Evolutionary conservation across 2,888 invertebrate species (phyloP), one percentile per base, ranked within the genome.

Genomic region (Limnephilus auricula): DNA sequence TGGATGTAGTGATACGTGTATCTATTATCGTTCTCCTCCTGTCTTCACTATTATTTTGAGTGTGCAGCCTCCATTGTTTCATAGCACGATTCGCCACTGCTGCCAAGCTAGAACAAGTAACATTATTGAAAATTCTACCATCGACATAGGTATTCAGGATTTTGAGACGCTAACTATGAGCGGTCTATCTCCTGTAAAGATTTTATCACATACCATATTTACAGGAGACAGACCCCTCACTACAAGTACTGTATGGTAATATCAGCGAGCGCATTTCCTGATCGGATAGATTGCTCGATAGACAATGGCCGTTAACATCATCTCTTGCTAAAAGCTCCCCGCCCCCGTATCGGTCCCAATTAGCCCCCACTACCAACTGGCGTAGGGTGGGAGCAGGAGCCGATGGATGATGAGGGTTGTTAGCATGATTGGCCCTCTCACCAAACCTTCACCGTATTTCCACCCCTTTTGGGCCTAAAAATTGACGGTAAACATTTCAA

Each of bases 401-500:
- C 65, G 65, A 65, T 32, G 65, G 50, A 50, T 79, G 88, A 88
- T 65, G 88, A 79, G 89, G 83, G 89, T 82, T 89, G 83, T 89
- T 89, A 89, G 89, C 89, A 25, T 45, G 89, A 89, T 89, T 89
- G 82, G 82, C 31, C 89, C 89, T 78, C 79, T 40, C 84, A 84
- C 50, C 45, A 86, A 50, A 86, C 86, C 86, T 50, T 50, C 13
- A 31, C 45, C 30, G 84, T 50, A 50, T 86, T 86, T 50, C 31
- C 25, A 13, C 86, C 50, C 86, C 86, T 50, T 50, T 50, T 18
- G 12, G 31, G 50, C 31, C 50, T 86, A 40, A 86, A 86, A 86
- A 86, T 50, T 86, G 84, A 86, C 50, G 86, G 86, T 12, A 86
- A 86, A 86, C 86, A 86, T 86, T 86, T 86, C 50, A 86, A 50